Conservation (phyloP, 1,140 invertebrate species). For the Drosophila kepulauana region DNA sequence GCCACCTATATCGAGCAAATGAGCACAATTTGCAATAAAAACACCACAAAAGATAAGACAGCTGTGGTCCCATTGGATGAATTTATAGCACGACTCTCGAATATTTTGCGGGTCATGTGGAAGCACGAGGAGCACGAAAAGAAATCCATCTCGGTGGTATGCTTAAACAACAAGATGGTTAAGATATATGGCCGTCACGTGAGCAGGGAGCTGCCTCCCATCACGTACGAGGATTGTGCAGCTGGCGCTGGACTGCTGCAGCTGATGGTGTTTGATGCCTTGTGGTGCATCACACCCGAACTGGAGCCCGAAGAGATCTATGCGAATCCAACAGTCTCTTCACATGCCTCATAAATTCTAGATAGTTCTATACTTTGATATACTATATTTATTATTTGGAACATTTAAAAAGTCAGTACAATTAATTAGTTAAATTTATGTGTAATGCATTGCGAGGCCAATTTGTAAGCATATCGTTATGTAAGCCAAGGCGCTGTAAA, state of each 20-base stretch:
- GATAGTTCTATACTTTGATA: background rate
- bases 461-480: conserved; percentile 41
- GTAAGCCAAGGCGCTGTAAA: conserved; percentile 34
- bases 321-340: background rate
- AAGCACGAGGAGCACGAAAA: conserved; percentile 27
- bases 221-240: conserved; percentile 37
- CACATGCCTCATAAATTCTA: background rate
- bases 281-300: conserved; percentile 18
- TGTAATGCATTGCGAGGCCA: conserved; percentile 18
- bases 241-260: conserved; percentile 38
- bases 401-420: conserved; percentile 56
- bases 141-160: conserved; percentile 25
- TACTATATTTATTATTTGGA: conserved; percentile 46
- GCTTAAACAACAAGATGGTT: conserved; percentile 16
- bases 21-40: conserved; percentile 18
- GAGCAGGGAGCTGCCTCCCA: conserved; percentile 29
- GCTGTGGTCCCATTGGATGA: conserved; percentile 19
- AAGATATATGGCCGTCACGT: conserved; percentile 22
- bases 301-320: conserved; percentile 16
- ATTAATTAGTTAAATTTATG: conserved; percentile 31
- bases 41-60: conserved; percentile 28
- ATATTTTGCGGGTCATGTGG: conserved; percentile 30
- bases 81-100: conserved; percentile 26
- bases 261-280: conserved; percentile 35
- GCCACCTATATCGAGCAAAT: conserved; percentile 28